phyloP scores from a whole-genome alignment of 2,797 vertebrate species.

The Borostomias antarcticus region DNA sequence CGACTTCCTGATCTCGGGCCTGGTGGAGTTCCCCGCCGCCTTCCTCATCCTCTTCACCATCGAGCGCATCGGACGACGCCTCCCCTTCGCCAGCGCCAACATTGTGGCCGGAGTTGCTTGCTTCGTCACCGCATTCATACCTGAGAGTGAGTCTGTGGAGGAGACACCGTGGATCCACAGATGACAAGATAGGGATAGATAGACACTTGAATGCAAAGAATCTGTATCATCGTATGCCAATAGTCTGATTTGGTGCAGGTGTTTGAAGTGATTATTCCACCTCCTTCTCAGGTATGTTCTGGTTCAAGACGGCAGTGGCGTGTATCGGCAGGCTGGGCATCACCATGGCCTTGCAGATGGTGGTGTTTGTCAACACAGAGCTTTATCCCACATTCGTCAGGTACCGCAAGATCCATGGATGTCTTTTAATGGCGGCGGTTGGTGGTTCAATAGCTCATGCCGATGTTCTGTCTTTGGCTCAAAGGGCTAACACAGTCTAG shows the following conservation, averaged over 20 bases:
- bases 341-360: conserved; percentile 94
- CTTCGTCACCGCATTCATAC: conserved; percentile 85
- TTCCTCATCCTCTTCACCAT: conserved; percentile 90
- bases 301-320: conserved; percentile 87
- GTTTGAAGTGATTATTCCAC: no score
- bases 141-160: conserved; percentile 81
- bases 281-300: conserved; percentile 77
- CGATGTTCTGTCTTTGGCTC: neutral
- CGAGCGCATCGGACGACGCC: conserved; percentile 86
- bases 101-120: conserved; percentile 83
- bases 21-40: conserved; percentile 88
- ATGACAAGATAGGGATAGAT: neutral
- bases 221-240: neutral
- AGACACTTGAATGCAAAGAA: neutral
- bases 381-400: conserved; percentile 88
- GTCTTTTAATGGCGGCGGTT: neutral
- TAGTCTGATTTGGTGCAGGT: neutral
- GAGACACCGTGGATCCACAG: neutral
- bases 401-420: conserved; percentile 59
- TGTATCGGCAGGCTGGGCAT: conserved; percentile 90
- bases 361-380: conserved; percentile 81
- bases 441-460: no score
- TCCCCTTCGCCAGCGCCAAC: conserved; percentile 87
- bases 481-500: neutral
- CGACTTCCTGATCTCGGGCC: conserved; percentile 87